A percentile compares a stretch with the other conserved stretches of the same genome.
Evolutionary conservation across 2,888 invertebrate genomes (phyloP).

Genomic region (Callyntrura guangdongensis): DNA sequence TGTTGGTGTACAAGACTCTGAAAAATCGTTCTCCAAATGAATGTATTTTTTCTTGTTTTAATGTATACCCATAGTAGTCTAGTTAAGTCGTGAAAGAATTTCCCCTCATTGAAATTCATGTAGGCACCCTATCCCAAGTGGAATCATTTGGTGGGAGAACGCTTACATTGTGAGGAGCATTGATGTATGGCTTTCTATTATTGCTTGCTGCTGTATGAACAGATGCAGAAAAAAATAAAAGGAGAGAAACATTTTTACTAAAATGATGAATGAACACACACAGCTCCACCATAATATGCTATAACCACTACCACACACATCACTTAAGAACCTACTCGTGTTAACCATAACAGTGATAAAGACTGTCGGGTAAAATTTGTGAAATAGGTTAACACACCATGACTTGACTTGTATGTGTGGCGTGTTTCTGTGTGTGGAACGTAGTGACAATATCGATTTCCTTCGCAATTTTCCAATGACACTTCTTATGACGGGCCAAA

Average conservation of each 20-base stretch:
- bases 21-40: not conserved
- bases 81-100: not conserved
- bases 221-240: not conserved
- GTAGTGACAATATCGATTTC: constrained; percentile 66
- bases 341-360: not conserved
- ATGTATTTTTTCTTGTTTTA: not conserved
- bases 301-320: constrained; percentile 3
- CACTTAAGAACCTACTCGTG: constrained; percentile 11
- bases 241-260: constrained; percentile 19
- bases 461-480: constrained; percentile 66
- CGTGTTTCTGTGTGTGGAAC: not conserved
- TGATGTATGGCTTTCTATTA: not conserved
- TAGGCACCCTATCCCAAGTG: not conserved
- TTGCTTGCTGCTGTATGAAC: not conserved
- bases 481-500: constrained; percentile 67
- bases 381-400: not conserved
- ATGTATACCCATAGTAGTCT: not conserved
- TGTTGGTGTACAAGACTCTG: not conserved
- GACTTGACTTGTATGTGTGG: constrained; percentile 11
- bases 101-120: constrained; percentile 38
- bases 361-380: not conserved
- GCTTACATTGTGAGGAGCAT: not conserved
- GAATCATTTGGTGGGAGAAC: not conserved
- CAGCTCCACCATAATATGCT: not conserved
- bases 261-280: too few relatives aligned